phyloP scores from a whole-genome alignment of 2,797 vertebrate genomes.

The Tamandua tetradactyla region DNA sequence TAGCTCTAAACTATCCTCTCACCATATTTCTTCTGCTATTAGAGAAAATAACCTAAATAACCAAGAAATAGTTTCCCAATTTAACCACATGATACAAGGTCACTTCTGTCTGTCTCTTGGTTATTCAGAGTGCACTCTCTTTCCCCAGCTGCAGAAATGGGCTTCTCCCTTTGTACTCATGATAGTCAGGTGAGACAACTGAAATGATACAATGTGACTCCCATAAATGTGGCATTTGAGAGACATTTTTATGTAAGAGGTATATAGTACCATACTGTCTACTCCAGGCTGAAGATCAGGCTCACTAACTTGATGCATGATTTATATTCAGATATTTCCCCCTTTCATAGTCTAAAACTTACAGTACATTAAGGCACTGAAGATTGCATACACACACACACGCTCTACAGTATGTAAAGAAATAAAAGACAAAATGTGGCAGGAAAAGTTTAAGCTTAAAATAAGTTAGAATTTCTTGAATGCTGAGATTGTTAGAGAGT shows the following conservation, averaged over 20 bases:
- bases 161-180: not conserved
- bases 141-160: not conserved
- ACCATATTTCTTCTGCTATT: slow-evolving; percentile 2
- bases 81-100: not conserved
- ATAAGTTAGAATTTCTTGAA: slow-evolving; percentile 14
- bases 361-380: not conserved
- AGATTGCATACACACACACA: not conserved
- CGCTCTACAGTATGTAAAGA: not conserved
- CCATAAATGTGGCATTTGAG: not conserved
- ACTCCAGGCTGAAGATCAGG: not conserved
- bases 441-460: slow-evolving; percentile 43
- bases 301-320: not conserved
- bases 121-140: slow-evolving; percentile 38
- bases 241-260: not conserved
- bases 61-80: not conserved
- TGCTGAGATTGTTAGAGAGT: not conserved
- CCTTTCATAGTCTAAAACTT: slow-evolving; percentile 27
- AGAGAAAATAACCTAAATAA: not conserved
- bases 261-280: not conserved
- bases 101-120: not conserved
- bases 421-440: slow-evolving; percentile 29
- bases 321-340: not conserved
- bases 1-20: not conserved
- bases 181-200: not conserved
- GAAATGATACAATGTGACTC: not conserved